phyloP scores from a whole-genome alignment of 1,140 invertebrate genomes.

The Lysiphlebus fabarum region DNA sequence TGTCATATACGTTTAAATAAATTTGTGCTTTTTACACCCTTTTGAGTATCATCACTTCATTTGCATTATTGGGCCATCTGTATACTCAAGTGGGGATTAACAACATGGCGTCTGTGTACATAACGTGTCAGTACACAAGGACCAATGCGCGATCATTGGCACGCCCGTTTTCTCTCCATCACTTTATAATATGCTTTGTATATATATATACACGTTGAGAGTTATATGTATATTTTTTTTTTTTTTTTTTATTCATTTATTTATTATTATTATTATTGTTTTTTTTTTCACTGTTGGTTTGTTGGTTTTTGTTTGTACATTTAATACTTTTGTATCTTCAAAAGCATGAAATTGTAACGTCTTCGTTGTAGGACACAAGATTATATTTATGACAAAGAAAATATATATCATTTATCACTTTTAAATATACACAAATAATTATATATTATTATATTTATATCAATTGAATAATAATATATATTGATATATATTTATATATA shows the following conservation, averaged over 20 bases:
- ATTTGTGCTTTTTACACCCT: no score
- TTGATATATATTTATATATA: no score
- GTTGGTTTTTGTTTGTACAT: constrained; percentile 3
- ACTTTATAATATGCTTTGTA: constrained; percentile 18
- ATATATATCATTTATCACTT: no score
- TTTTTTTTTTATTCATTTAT: constrained; percentile 29
- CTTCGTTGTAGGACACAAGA: no score
- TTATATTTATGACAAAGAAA: no score
- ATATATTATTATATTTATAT: no score
- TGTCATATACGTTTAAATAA: not conserved
- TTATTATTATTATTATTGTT: constrained; percentile 9
- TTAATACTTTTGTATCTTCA: not conserved
- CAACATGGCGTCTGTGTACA: constrained; percentile 53
- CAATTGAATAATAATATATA: no score
- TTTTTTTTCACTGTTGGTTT: not conserved
- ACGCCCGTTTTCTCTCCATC: constrained; percentile 38
- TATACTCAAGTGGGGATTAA: constrained; percentile 38
- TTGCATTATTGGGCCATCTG: constrained; percentile 7
- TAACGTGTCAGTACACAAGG: constrained; percentile 33
- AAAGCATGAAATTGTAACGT: no score
- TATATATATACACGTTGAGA: no score
- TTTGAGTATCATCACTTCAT: constrained; percentile 1
- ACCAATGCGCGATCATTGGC: constrained; percentile 51
- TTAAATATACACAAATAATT: no score
- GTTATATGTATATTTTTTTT: constrained; percentile 35